Evolutionary conservation across 2,888 invertebrate genomes (phyloP).

Genomic region (Hoplodrina ambigua): DNA sequence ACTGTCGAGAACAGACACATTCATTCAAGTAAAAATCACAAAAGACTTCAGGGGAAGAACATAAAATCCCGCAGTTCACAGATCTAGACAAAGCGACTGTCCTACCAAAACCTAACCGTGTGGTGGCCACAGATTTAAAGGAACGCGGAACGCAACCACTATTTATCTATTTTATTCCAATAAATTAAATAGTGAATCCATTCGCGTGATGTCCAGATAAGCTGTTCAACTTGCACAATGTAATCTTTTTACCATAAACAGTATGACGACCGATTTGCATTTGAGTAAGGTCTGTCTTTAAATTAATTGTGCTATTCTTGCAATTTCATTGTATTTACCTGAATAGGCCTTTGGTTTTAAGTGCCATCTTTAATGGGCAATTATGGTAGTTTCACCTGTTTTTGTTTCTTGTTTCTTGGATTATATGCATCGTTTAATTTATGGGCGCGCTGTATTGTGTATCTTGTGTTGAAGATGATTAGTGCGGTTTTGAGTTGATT

Average conservation of each 20-base stretch:
- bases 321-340: slow-evolving; percentile 86
- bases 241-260: slow-evolving; percentile 89
- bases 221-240: slow-evolving; percentile 85
- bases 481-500: slow-evolving; percentile 29
- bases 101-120: slow-evolving; percentile 27
- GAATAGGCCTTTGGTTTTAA: slow-evolving; percentile 80
- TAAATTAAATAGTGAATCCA: slow-evolving; percentile 87
- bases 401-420: slow-evolving; percentile 62
- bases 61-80: slow-evolving; percentile 8
- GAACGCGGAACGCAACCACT: slow-evolving; percentile 86
- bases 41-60: slow-evolving; percentile 7
- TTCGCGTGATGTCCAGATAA: slow-evolving; percentile 86
- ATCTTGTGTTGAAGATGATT: slow-evolving; percentile 22
- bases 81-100: slow-evolving; percentile 35
- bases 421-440: slow-evolving; percentile 62
- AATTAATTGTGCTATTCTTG: slow-evolving; percentile 85
- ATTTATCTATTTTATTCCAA: slow-evolving; percentile 89
- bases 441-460: slow-evolving; percentile 41
- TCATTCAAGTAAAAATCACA: slow-evolving; percentile 20
- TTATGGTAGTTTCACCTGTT: slow-evolving; percentile 80
- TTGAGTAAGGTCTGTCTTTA: slow-evolving; percentile 81
- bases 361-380: slow-evolving; percentile 85
- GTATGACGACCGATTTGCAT: slow-evolving; percentile 87
- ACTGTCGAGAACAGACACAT: too few species aligned
- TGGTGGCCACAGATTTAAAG: slow-evolving; percentile 64